A percentile compares a stretch with the other conserved stretches of the same genome.
phyloP scores from a whole-genome alignment of 2,888 invertebrate genomes.

The Ceriagrion tenellum region DNA sequence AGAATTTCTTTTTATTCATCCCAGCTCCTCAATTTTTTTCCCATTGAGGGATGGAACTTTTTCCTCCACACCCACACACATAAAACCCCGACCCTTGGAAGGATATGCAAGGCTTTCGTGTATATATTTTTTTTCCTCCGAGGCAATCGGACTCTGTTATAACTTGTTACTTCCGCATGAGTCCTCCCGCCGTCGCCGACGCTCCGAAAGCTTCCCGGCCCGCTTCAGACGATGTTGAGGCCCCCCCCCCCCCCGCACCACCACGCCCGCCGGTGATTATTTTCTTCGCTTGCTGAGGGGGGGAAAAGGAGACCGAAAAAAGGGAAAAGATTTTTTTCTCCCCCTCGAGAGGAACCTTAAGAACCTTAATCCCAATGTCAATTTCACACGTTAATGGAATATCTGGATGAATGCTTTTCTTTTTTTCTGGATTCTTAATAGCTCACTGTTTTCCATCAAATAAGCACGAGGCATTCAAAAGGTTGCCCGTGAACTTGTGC shows the following conservation, averaged over 20 bases:
- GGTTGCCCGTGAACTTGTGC: no score
- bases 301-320: neutral
- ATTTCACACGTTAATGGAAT: neutral
- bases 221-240: neutral
- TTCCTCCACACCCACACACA: neutral
- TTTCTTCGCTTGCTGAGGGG: neutral
- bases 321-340: conserved; percentile 13
- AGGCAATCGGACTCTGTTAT: conserved; percentile 57
- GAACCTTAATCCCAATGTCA: conserved; percentile 4
- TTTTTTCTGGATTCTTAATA: no score
- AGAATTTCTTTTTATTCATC: conserved; percentile 2
- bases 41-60: conserved; percentile 51
- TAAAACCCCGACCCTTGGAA: neutral
- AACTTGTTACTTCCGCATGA: conserved; percentile 64
- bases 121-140: conserved; percentile 31
- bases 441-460: neutral
- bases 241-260: neutral
- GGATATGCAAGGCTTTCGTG: conserved; percentile 25
- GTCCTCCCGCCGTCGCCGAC: neutral
- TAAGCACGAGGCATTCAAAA: no score
- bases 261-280: neutral
- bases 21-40: conserved; percentile 31
- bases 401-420: neutral
- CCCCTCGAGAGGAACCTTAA: neutral
- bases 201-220: neutral